Conservation (phyloP, 2,113 vertebrate genomes). For the Dromaius novaehollandiae region DNA sequence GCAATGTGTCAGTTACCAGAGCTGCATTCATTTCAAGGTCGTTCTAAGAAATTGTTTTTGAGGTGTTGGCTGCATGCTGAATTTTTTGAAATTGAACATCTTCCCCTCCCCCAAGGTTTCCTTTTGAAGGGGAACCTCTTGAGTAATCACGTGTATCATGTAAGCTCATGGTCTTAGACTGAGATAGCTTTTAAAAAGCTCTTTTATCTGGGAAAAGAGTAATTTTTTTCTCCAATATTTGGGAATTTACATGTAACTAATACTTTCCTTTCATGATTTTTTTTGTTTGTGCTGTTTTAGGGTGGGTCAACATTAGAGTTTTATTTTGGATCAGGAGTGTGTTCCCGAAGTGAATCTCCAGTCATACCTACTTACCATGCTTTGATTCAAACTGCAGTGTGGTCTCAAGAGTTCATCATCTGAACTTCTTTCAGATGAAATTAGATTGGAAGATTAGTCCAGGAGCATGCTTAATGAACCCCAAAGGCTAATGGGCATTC, state of each 20-base stretch:
- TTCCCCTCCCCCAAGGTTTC: neutral
- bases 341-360: neutral
- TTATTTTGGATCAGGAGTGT: neutral
- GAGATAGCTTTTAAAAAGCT: neutral
- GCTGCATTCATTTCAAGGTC: neutral
- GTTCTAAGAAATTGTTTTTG: neutral
- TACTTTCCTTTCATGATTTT: neutral
- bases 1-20: neutral
- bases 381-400: neutral
- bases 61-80: neutral
- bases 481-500: neutral
- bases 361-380: neutral
- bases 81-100: neutral
- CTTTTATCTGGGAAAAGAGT: neutral
- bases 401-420: neutral
- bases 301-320: neutral
- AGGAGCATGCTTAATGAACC: neutral
- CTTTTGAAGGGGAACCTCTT: neutral
- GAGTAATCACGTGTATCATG: neutral
- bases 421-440: neutral
- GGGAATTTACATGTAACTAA: neutral
- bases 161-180: neutral
- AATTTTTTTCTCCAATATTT: neutral
- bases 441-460: neutral
- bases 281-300: neutral